A percentile compares a stretch with the other conserved stretches of the same genome.
phyloP scores from a whole-genome alignment of 2,797 vertebrate species.

The Malacoraja senta region DNA sequence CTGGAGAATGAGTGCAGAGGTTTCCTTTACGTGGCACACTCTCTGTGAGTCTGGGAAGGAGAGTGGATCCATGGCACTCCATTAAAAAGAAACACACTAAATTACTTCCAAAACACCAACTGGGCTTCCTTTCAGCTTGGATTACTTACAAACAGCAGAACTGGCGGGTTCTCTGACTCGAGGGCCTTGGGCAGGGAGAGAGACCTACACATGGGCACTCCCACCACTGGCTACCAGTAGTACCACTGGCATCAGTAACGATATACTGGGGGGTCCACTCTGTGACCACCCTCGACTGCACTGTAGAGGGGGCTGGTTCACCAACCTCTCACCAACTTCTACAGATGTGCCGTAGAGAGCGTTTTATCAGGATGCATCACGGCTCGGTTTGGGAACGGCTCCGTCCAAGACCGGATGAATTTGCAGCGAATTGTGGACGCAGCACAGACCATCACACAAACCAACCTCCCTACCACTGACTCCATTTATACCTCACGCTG shows the following conservation, averaged over 20 bases:
- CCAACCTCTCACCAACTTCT: too few species aligned
- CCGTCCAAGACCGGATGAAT: too few species aligned
- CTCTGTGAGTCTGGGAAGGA: neutral
- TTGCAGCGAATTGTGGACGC: too few species aligned
- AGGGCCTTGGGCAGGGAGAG: neutral
- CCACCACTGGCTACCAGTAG: neutral
- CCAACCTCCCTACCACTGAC: too few species aligned
- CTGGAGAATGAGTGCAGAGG: neutral
- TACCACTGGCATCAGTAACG: neutral
- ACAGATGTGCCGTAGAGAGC: too few species aligned
- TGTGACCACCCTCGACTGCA: too few species aligned
- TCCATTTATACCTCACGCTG: too few species aligned
- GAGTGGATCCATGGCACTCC: neutral
- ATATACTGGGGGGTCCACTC: too few species aligned
- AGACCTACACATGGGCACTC: neutral
- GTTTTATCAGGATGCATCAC: too few species aligned
- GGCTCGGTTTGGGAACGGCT: too few species aligned
- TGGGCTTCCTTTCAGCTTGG: neutral
- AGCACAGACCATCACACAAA: too few species aligned
- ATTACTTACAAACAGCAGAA: constrained; percentile 5
- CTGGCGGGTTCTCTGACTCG: neutral
- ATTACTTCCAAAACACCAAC: neutral
- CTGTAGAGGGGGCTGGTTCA: too few species aligned
- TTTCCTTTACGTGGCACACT: neutral
- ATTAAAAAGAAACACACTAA: neutral